phyloP scores from a whole-genome alignment of 2,113 vertebrate species.

The Machaerirhynchus nigripectus region DNA sequence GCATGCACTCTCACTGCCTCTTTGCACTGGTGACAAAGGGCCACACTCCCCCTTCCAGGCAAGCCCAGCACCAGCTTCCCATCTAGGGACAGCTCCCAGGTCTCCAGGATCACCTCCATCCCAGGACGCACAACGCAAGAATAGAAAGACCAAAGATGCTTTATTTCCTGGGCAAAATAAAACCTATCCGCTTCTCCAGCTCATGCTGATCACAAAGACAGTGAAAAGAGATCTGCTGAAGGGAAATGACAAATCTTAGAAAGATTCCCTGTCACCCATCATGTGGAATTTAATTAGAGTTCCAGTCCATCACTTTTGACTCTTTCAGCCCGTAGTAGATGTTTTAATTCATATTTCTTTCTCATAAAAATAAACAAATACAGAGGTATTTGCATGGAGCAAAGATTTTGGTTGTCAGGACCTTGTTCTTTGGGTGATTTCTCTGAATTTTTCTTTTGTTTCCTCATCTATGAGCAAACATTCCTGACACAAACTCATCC shows the following conservation, averaged over 20 bases:
- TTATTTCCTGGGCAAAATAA: neutral
- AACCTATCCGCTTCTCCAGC: neutral
- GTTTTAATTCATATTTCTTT: neutral
- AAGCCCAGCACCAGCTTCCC: neutral
- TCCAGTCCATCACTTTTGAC: neutral
- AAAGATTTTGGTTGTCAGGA: neutral
- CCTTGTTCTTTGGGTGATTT: neutral
- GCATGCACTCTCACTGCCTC: accelerated
- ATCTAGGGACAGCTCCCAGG: neutral
- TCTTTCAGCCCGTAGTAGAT: neutral
- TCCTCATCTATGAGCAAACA: neutral
- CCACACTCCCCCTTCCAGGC: accelerated
- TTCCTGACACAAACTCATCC: neutral
- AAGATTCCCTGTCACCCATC: neutral
- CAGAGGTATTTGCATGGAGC: neutral
- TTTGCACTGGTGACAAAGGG: accelerated
- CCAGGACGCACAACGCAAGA: neutral
- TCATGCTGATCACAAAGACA: neutral
- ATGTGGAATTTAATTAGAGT: neutral
- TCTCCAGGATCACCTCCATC: neutral
- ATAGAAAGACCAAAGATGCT: neutral
- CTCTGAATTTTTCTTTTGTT: neutral
- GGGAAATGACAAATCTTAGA: neutral
- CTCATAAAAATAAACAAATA: neutral
- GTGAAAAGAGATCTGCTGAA: neutral